Percentiles rank a stretch among this genome's conserved stretches.
These are phyloP conservation scores for Mohoua ochrocephala DNA, from an alignment of 2,113 vertebrate species.

Conservation along the genomic window DNA sequence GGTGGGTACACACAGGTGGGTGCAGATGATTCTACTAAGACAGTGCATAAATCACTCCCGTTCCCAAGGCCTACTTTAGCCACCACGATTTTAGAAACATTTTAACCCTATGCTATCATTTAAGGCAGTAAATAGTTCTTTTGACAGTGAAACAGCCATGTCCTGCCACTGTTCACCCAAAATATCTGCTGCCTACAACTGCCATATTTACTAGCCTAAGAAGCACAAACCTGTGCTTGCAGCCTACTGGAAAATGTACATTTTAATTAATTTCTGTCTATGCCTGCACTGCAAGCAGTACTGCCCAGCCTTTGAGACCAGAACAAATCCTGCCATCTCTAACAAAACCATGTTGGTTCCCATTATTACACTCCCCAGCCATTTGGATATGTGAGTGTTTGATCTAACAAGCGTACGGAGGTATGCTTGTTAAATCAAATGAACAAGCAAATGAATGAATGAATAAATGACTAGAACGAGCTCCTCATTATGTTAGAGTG, in stretches of 20 bases:
- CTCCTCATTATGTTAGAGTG: background rate
- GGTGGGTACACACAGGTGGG: too few species aligned
- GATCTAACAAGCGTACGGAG: background rate
- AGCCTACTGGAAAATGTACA: background rate
- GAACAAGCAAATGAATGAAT: too few species aligned
- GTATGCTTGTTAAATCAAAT: too few species aligned
- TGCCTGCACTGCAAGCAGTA: background rate
- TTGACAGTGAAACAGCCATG: background rate
- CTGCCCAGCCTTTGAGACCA: background rate
- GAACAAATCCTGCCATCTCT: background rate
- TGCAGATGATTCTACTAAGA: too few species aligned
- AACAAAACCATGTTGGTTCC: background rate
- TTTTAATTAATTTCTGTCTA: background rate
- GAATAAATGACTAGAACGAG: too few species aligned
- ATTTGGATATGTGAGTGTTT: background rate
- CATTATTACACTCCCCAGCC: background rate
- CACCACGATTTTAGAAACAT: too few species aligned
- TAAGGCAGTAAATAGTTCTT: background rate
- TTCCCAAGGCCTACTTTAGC: too few species aligned
- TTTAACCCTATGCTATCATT: too few species aligned
- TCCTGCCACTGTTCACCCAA: background rate
- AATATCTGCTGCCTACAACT: background rate
- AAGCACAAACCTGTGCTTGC: background rate
- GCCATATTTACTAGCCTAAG: background rate
- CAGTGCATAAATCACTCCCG: too few species aligned